Conservation (phyloP, 2,113 vertebrate genomes). For the Epinephelus moara region DNA sequence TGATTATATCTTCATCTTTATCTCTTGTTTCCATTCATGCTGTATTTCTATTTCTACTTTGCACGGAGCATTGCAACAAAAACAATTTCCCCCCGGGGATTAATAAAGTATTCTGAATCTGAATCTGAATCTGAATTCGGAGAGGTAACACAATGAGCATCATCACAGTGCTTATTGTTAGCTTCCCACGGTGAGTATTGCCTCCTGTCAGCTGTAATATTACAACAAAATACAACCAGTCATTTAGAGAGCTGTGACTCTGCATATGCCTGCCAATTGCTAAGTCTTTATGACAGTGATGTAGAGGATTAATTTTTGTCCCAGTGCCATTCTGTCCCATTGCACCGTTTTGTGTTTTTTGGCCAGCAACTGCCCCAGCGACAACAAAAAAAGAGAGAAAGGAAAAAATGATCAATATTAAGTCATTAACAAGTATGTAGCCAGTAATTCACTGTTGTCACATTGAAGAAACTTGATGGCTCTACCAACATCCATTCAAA, state of each 20-base stretch:
- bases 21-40: too few relatives aligned
- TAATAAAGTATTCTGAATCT: too few relatives aligned
- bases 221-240: constrained; percentile 1
- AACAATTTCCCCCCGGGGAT: too few relatives aligned
- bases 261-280: constrained; percentile 5
- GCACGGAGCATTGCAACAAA: too few relatives aligned
- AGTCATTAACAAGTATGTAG: neutral
- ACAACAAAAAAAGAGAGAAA: neutral
- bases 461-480: neutral
- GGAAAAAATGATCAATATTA: constrained; percentile 10
- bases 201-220: constrained; percentile 22
- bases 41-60: too few relatives aligned
- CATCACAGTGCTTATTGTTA: constrained; percentile 25
- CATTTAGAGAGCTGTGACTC: constrained; percentile 11
- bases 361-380: neutral
- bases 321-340: neutral
- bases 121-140: too few relatives aligned
- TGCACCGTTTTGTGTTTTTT: neutral
- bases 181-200: constrained; percentile 9
- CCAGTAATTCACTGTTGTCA: constrained; percentile 30
- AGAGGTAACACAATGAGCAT: constrained; percentile 27
- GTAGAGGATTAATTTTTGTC: constrained; percentile 3
- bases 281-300: constrained; percentile 12
- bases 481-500: neutral
- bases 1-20: too few relatives aligned